Base-by-base conservation (phyloP, 2,113 vertebrate genomes). In the Sinocyclocheilus maitianheensis region DNA sequence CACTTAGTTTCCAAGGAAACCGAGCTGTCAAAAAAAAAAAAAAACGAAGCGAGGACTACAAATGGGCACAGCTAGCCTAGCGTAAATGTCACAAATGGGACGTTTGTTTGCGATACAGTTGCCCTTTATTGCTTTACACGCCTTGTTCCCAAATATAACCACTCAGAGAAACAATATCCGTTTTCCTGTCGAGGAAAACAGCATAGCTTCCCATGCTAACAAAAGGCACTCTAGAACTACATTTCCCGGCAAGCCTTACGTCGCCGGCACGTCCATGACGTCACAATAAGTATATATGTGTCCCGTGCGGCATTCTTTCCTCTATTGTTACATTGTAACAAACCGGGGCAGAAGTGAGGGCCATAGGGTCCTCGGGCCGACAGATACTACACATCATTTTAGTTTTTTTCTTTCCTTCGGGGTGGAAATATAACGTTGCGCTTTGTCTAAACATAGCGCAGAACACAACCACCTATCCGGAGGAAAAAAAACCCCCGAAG, bases 251-350 rank as follows among this genome's bases (percentile, higher is more conserved):
- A 89, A 90, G 72, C 93, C 0, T 30, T 48, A 26, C 24, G 30
- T 34, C 30, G 85, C 81, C 48, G 77, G 76, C 86, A 84, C 88
- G 82, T 51, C 13, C 14, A 78, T 94, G 94, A 95, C 85, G 94
- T 95, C 95, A 94, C 89, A 48, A 53, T 24, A 80, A 91, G 91
- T 96, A 95, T 94, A 95, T 91, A 94, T 92, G 58, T 83, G 88
- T 86, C 63, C 91, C 63, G 91, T 89, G 89, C 90, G 91, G 91
- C 90, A 89, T 92, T 92, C 88, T 87, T 91, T 89, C 89, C 92
- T 93, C 93, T 93, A 95, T 95, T 96, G 94, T 95, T 95, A 94
- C 91, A 89, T 88, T 92, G 91, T 94, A 92, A 92, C 91, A 93
- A 91, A 85, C 92, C 90, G 94, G 91, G 93, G 91, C 91, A 92